These are phyloP conservation scores for Rhynchophorus ferrugineus DNA, from an alignment of 1,140 invertebrate species.

Conservation along the genomic window DNA sequence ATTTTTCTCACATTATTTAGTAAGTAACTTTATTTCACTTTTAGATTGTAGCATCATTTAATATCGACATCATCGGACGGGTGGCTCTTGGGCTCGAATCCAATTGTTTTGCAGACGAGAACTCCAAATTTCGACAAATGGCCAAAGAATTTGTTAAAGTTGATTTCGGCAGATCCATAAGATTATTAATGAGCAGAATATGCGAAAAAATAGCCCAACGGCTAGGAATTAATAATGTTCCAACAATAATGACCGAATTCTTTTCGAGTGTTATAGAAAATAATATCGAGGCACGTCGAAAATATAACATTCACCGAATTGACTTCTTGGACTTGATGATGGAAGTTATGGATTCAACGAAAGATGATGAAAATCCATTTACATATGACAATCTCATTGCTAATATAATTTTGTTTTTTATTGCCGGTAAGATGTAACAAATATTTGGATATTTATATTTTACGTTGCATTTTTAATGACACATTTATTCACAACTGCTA, in stretches of 20 bases:
- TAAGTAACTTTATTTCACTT: too few relatives aligned
- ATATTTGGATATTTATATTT: too few relatives aligned
- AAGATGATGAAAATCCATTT: conserved; percentile 6
- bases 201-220: background rate
- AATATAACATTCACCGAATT: conserved; percentile 24
- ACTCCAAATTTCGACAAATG: conserved; percentile 44
- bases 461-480: too few relatives aligned
- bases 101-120: conserved; percentile 46
- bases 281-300: background rate
- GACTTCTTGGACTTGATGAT: conserved; percentile 50
- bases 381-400: conserved; percentile 7
- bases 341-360: conserved; percentile 29
- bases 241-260: background rate
- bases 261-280: background rate
- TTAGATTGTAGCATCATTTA: conserved; percentile 47
- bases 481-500: too few relatives aligned
- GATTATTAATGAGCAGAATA: background rate
- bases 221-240: background rate
- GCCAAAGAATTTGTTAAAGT: conserved; percentile 3
- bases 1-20: too few relatives aligned
- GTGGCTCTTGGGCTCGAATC: conserved; percentile 56
- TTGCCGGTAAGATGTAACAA: conserved; percentile 1
- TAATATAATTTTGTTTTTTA: background rate
- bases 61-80: conserved; percentile 56
- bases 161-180: background rate